Percentiles rank a stretch among this genome's conserved stretches.
Conservation (phyloP, 2,888 invertebrate species). For the Abrostola triplasia region DNA sequence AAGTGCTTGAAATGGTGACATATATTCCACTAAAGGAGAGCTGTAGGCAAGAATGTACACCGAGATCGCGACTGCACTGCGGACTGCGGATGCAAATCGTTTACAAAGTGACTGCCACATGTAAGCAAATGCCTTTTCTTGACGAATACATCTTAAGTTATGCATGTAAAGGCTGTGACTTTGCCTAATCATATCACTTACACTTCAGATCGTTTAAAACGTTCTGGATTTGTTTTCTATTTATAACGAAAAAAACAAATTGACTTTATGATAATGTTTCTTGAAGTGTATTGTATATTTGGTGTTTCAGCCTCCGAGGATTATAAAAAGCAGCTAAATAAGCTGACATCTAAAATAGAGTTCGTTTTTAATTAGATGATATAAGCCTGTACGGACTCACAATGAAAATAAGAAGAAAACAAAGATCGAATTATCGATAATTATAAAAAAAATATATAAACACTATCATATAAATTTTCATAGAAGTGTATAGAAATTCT, state of each 20-base stretch:
- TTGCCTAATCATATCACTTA: background rate
- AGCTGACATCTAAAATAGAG: no score
- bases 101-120: conserved; percentile 1
- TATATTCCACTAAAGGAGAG: background rate
- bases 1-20: background rate
- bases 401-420: no score
- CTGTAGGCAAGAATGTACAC: background rate
- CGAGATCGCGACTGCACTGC: conserved; percentile 1
- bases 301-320: no score
- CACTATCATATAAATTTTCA: no score
- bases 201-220: background rate
- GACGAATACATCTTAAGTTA: background rate
- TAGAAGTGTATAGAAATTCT: no score
- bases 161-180: background rate
- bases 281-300: no score
- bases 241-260: background rate
- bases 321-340: no score
- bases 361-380: no score
- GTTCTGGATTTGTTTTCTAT: background rate
- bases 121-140: conserved; percentile 2
- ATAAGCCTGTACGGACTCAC: no score
- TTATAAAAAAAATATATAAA: no score
- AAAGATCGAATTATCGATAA: no score
- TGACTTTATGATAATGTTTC: no score
- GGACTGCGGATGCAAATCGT: conserved; percentile 6